phyloP scores from a whole-genome alignment of 2,888 invertebrate genomes.

The Hydriomena furcata region DNA sequence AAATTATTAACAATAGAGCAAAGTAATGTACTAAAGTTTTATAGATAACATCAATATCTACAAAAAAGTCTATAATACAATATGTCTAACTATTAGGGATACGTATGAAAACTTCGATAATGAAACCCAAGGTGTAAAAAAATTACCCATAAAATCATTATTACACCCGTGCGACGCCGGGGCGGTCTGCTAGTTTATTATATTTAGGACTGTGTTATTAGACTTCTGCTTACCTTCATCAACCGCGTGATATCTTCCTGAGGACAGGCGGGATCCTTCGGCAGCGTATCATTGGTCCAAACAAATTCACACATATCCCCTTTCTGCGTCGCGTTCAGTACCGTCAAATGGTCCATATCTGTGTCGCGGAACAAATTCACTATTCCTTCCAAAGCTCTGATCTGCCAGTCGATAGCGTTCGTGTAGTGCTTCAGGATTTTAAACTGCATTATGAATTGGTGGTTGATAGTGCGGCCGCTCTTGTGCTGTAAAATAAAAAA shows the following conservation, averaged over 20 bases:
- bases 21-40: too few relatives aligned
- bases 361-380: conserved; percentile 83
- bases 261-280: conserved; percentile 89
- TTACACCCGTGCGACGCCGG: too few relatives aligned
- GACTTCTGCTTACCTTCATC: conserved; percentile 84
- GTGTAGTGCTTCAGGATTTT: conserved; percentile 74
- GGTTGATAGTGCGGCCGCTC: conserved; percentile 90
- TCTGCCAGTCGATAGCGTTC: conserved; percentile 90
- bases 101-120: too few relatives aligned
- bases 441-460: conserved; percentile 90
- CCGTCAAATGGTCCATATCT: conserved; percentile 87
- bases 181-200: too few relatives aligned
- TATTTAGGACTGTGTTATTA: too few relatives aligned
- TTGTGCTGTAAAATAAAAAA: conserved; percentile 92
- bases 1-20: too few relatives aligned
- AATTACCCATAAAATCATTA: too few relatives aligned
- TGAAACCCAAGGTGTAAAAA: too few relatives aligned
- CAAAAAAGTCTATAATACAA: too few relatives aligned
- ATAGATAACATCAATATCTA: too few relatives aligned
- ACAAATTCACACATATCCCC: conserved; percentile 86
- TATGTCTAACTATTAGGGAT: too few relatives aligned
- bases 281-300: conserved; percentile 94
- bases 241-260: conserved; percentile 88
- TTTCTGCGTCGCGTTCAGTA: conserved; percentile 85
- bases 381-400: conserved; percentile 85